Conservation (phyloP, 2,113 vertebrate species). For the Connochaetes taurinus region DNA sequence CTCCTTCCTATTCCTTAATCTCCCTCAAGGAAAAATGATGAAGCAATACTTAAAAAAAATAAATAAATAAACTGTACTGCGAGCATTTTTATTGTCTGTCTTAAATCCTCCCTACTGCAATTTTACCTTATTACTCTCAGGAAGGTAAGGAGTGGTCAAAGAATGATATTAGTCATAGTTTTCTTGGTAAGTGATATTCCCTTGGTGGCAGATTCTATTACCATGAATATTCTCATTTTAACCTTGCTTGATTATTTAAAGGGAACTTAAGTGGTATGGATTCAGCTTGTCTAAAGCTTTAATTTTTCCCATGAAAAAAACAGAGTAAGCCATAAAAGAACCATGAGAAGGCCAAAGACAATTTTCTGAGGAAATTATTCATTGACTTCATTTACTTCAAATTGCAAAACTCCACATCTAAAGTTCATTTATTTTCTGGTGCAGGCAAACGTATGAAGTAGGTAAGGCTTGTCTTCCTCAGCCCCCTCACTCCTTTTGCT, state of each 20-base stretch:
- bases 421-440: conserved; percentile 36
- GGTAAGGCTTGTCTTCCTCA: neutral
- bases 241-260: conserved; percentile 53
- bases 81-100: conserved; percentile 28
- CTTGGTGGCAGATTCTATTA: conserved; percentile 24
- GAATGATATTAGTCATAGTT: conserved; percentile 29
- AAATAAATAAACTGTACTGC: too few species aligned
- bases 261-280: conserved; percentile 36
- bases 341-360: conserved; percentile 36
- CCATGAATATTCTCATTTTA: conserved; percentile 42
- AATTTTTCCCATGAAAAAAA: conserved; percentile 33
- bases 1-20: conserved; percentile 5
- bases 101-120: conserved; percentile 23
- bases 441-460: neutral
- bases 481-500: neutral
- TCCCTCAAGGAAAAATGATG: neutral
- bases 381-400: conserved; percentile 56
- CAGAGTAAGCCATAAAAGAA: conserved; percentile 2
- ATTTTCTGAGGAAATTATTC: conserved; percentile 54
- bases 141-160: neutral
- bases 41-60: neutral
- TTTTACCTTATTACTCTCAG: conserved; percentile 21
- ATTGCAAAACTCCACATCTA: conserved; percentile 35
- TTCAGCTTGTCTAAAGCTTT: conserved; percentile 44
- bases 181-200: conserved; percentile 18